Conservation (phyloP, 64 coral and sea anemone genomes). For the Pocillopora verrucosa region DNA sequence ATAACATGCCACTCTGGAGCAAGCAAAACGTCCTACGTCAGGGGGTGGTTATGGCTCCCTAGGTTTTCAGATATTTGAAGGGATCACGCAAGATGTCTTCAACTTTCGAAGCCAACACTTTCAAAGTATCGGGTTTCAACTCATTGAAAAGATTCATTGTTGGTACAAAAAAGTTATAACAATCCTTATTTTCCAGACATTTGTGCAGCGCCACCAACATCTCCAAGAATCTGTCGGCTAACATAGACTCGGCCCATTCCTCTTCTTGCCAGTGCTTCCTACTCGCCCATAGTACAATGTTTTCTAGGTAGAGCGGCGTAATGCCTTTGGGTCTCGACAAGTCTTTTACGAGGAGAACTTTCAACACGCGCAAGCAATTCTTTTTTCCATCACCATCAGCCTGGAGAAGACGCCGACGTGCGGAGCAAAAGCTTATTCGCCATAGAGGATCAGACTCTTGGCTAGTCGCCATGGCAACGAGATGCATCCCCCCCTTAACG, state of each 20-base stretch:
- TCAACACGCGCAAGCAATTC: slow-evolving; percentile 67
- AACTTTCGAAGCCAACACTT: slow-evolving; percentile 56
- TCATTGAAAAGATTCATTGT: slow-evolving; percentile 65
- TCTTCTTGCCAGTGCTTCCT: slow-evolving; percentile 38
- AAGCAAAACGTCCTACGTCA: too few relatives aligned
- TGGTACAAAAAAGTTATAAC: slow-evolving; percentile 74
- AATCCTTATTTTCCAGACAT: slow-evolving; percentile 64
- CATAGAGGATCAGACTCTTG: slow-evolving; percentile 54
- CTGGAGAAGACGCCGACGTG: slow-evolving; percentile 53
- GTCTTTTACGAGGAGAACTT: slow-evolving; percentile 71
- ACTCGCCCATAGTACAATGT: slow-evolving; percentile 65
- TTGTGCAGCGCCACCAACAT: slow-evolving; percentile 53
- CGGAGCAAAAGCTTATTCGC: slow-evolving; percentile 66
- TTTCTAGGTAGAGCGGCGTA: slow-evolving; percentile 64
- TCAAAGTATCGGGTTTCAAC: slow-evolving; percentile 9
- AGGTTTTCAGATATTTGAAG: slow-evolving; percentile 63
- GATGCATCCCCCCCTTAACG: slow-evolving; percentile 53
- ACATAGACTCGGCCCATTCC: slow-evolving; percentile 59
- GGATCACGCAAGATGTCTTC: slow-evolving; percentile 67
- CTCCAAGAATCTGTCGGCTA: slow-evolving; percentile 64
- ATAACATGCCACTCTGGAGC: too few relatives aligned
- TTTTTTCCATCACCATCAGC: slow-evolving; percentile 55
- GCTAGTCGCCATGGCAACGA: slow-evolving; percentile 55
- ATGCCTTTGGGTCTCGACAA: slow-evolving; percentile 64
- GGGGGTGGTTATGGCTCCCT: background rate